Evolutionary conservation across 2,888 invertebrate species (phyloP), one percentile per base, ranked within the genome.

Genomic region (Thalpophila matura): DNA sequence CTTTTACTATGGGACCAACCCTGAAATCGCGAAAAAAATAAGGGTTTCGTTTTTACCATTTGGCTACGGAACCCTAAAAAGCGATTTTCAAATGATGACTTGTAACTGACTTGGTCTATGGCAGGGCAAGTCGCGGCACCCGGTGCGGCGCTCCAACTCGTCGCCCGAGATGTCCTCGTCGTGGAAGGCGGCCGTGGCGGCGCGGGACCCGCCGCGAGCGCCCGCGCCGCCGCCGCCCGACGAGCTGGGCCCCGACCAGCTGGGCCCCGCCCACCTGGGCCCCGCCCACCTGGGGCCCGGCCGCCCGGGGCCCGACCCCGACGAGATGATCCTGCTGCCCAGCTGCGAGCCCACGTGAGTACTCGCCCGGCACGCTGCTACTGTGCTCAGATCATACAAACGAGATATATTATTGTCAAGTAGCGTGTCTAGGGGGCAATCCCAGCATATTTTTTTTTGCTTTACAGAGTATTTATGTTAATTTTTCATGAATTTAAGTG

Each of bases 121-220:
- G 16, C 88, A 94, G 95, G 90, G 92, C 78, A 96, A 96, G 81
- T 96, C 96, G 0, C 95, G 98, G 10, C 98, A 98, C 94, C 98
- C 98, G 7, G 98, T 98, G 61, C 96, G 98, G 1, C 96, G 98
- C 66, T 98, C 98, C 40, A 98, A 98, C 95, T 98, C 98, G 51
- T 98, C 98, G 80, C 98, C 98, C 1, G 98, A 98, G 95, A 98
- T 98, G 98, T 98, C 97, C 65, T 97, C 98, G 1, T 97, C 97
- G 84, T 98, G 98, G 97, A 97, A 98, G 66, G 96, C 97, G 79
- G 83, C 65, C 40, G 77, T 86, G 77, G 61, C 66, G 6, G 59
- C 61, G 43, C 62, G 58, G 61, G 75, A 43, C n/a, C 51, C 24
- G 46, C 55, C 72, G 42, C 70, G 61, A 57, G 63, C 61, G 22